Base-by-base conservation (phyloP, 37 sponge, comb jelly and placozoan genomes). In the Spongilla lacustris region DNA sequence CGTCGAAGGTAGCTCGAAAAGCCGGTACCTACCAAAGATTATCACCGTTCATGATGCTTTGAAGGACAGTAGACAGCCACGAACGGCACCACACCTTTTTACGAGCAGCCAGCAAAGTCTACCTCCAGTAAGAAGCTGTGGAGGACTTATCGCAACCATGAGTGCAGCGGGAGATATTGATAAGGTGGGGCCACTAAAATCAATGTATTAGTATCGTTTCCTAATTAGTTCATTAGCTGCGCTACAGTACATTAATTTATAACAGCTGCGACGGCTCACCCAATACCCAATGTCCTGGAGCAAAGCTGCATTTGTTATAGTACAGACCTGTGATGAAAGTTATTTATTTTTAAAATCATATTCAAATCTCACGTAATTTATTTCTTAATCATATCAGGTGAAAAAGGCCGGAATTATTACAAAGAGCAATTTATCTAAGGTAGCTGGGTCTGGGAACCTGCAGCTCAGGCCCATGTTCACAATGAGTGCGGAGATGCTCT, bases 391-490 rank as follows among this genome's bases (percentile, higher is more conserved):
- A n/a, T n/a, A n/a, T n/a, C n/a, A 58, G 58, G 58, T 58, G 58
- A 10, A 58, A 17, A 58, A 58, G 58, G 58, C 11, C 1, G 58
- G 11, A 58, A 58, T 17, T 0, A 58, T 58, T 17, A 58, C 58
- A 58, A 58, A 58, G 19, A 58, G 21, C 58, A 14, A 17, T 58
- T 17, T 58, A 17, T 8, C 58, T 19, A 17, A 58, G 1, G 19
- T 1, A 58, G 11, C 58, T 13, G 58, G 19, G 58, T 58, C 58
- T 58, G 58, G 58, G 58, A 17, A 58, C 58, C 58, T 19, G 58
- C 32, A 17, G 58, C 32, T 75, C 0, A 74, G 9, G 33, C 85
- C 81, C 36, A 80, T 89, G 28, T 69, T 89, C 68, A 79, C 80
- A 4, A 74, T 74, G 0, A 84, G 90, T 34, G 79, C 84, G 2